These are phyloP conservation scores for Camponotus floridanus DNA, from an alignment of 1,140 invertebrate species.

Conservation along the genomic window DNA sequence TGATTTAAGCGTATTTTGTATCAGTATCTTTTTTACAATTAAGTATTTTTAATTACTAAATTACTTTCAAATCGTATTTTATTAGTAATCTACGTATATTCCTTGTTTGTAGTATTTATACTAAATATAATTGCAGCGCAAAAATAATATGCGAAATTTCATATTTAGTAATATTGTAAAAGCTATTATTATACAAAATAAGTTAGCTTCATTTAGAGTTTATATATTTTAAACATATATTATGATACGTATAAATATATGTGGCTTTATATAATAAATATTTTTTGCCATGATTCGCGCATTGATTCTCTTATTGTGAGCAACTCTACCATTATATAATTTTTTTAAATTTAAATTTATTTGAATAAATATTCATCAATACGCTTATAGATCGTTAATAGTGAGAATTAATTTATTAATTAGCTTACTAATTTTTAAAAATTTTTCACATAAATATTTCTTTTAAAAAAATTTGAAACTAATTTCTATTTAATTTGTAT, in stretches of 20 bases:
- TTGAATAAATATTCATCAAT: no score
- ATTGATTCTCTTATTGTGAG: no score
- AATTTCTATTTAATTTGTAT: no score
- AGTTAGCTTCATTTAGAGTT: not conserved
- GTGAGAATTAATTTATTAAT: no score
- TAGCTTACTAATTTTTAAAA: no score
- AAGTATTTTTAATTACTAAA: slow-evolving; percentile 4
- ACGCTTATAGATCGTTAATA: no score
- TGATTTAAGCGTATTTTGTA: slow-evolving; percentile 14
- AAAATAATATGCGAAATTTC: slow-evolving; percentile 3
- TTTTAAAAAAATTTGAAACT: no score
- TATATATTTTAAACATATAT: not conserved
- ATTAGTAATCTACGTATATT: slow-evolving; percentile 25
- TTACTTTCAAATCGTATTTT: slow-evolving; percentile 3
- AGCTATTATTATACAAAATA: slow-evolving; percentile 13
- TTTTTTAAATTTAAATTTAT: no score
- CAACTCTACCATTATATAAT: no score
- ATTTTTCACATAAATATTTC: no score
- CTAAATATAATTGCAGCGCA: not conserved
- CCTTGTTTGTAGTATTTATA: slow-evolving; percentile 20
- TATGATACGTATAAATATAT: not conserved
- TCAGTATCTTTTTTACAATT: slow-evolving; percentile 21
- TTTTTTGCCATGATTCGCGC: no score
- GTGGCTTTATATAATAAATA: not conserved
- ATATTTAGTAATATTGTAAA: not conserved